Evolutionary conservation across 2,888 invertebrate genomes (phyloP).

Genomic region (Harpalus rubripes): DNA sequence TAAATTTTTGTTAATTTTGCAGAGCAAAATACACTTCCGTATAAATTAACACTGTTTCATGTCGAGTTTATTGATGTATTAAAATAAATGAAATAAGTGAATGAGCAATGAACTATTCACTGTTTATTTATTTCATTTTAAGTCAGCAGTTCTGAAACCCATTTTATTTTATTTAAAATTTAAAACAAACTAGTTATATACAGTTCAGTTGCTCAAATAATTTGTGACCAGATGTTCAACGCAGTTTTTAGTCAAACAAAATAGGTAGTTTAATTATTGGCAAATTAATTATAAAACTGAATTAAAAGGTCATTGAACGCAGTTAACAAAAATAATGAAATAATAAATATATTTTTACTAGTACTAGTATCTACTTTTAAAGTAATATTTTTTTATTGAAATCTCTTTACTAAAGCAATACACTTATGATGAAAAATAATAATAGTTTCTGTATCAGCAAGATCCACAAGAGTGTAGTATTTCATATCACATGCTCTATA

Average conservation of each 20-base stretch:
- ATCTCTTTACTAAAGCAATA: too few relatives aligned
- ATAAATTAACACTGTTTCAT: conserved; percentile 17
- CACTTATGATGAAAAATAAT: too few relatives aligned
- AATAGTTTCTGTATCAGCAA: too few relatives aligned
- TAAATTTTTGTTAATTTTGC: background rate
- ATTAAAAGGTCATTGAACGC: background rate
- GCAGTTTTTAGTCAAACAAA: conserved; percentile 11
- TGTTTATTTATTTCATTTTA: conserved; percentile 28
- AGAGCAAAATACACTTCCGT: background rate
- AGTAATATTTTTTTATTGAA: too few relatives aligned
- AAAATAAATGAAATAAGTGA: conserved; percentile 40
- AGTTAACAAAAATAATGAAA: background rate
- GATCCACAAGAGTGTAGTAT: too few relatives aligned
- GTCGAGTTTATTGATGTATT: conserved; percentile 32
- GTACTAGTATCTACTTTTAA: too few relatives aligned
- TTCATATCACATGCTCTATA: too few relatives aligned
- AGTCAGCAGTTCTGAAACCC: conserved; percentile 38
- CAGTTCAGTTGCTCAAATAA: conserved; percentile 19
- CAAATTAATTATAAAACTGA: background rate
- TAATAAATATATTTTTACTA: background rate
- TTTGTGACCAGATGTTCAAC: background rate
- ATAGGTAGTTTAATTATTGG: background rate
- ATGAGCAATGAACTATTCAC: conserved; percentile 29
- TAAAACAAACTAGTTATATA: conserved; percentile 19
- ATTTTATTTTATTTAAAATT: conserved; percentile 25